These are phyloP conservation scores for Regulus satrapa DNA, from an alignment of 2,113 vertebrate genomes.

Conservation along the genomic window DNA sequence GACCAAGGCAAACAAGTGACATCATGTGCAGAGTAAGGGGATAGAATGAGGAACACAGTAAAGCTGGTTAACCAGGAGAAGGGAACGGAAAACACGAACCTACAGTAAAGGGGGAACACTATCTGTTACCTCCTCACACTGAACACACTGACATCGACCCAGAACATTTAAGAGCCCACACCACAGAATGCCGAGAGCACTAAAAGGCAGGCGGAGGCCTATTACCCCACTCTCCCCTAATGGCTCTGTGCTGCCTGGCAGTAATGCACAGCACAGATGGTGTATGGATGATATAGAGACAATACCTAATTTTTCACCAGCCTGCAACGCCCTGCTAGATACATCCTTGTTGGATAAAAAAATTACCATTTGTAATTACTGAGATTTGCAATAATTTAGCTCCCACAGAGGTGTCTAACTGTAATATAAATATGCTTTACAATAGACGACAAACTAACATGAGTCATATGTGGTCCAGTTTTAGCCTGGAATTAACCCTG, in stretches of 20 bases:
- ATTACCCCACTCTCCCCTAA: background rate
- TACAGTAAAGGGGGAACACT: background rate
- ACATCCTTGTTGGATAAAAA: background rate
- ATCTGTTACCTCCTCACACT: background rate
- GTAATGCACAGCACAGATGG: background rate
- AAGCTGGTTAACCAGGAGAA: background rate
- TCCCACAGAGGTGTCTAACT: background rate
- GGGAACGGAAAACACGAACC: rapidly evolving
- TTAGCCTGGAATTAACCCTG: background rate
- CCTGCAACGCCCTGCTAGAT: background rate
- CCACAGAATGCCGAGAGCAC: background rate
- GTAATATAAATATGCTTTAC: background rate
- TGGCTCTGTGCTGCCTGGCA: background rate
- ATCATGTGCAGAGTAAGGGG: background rate
- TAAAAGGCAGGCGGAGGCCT: background rate
- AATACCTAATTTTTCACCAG: background rate
- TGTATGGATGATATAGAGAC: background rate
- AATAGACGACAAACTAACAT: background rate
- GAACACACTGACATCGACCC: rapidly evolving
- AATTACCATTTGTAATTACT: background rate
- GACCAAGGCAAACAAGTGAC: background rate
- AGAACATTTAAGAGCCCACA: background rate
- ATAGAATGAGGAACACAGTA: background rate
- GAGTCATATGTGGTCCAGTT: background rate
- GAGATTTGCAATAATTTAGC: background rate